A percentile compares a stretch with the other conserved stretches of the same genome.
Conservation (phyloP, 2,797 vertebrate genomes). For the Microctenopoma steveboyesi region DNA sequence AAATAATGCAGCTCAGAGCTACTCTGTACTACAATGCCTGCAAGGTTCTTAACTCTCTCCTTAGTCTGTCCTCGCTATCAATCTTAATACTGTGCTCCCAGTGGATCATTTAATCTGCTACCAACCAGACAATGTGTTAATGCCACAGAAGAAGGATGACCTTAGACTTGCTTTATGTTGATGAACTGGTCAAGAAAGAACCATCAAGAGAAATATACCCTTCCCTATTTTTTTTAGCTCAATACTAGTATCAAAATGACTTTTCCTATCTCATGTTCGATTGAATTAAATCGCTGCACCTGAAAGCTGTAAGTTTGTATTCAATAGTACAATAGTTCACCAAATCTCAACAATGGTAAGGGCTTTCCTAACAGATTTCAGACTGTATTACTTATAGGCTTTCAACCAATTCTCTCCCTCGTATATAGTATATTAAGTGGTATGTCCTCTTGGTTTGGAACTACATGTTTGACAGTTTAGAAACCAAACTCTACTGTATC, state of each 20-base stretch:
- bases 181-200: slow-evolving; percentile 16
- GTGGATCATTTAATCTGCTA: slow-evolving; percentile 65
- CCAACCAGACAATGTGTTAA: slow-evolving; percentile 62
- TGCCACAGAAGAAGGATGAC: slow-evolving; percentile 54
- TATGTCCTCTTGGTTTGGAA: not conserved
- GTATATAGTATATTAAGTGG: slow-evolving; percentile 5
- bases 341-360: not conserved
- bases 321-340: not conserved
- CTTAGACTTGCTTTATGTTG: slow-evolving; percentile 33
- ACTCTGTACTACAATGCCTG: slow-evolving; percentile 55
- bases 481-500: slow-evolving; percentile 3
- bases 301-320: slow-evolving; percentile 7
- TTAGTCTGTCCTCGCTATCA: slow-evolving; percentile 68
- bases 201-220: not conserved
- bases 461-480: not conserved
- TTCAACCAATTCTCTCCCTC: not conserved
- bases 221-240: not conserved
- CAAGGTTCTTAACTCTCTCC: slow-evolving; percentile 66
- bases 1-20: slow-evolving; percentile 58
- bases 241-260: slow-evolving; percentile 4
- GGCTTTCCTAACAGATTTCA: slow-evolving; percentile 13
- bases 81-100: slow-evolving; percentile 66
- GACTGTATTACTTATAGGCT: not conserved
- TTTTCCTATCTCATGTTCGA: slow-evolving; percentile 10
- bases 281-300: slow-evolving; percentile 3